Evolutionary conservation across 2,797 vertebrate genomes (phyloP).

Genomic region (Manis crassicaudata): DNA sequence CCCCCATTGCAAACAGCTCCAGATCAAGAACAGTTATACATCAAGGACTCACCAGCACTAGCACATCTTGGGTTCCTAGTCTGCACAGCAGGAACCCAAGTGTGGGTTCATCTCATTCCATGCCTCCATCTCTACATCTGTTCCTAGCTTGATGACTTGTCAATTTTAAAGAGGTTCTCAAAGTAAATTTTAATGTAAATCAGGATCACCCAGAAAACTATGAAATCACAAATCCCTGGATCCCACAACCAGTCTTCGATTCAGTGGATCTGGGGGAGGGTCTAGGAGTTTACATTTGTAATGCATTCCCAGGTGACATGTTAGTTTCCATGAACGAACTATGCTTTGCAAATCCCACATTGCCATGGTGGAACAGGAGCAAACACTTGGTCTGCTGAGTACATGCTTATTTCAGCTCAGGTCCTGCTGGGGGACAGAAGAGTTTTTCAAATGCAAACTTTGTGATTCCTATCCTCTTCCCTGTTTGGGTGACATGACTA

Average conservation of each 20-base stretch:
- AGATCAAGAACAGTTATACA: background rate
- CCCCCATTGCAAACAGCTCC: background rate
- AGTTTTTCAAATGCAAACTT: background rate
- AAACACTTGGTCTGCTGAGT: conserved; percentile 17
- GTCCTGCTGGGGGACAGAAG: background rate
- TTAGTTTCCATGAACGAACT: background rate
- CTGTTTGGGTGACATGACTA: background rate
- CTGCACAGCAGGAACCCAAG: background rate
- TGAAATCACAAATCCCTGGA: conserved; percentile 34
- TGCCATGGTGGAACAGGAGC: background rate
- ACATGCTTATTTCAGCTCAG: conserved; percentile 23
- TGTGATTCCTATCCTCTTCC: background rate
- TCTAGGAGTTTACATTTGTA: conserved; percentile 43
- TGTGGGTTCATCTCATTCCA: background rate
- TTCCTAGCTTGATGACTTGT: background rate
- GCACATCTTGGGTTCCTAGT: background rate
- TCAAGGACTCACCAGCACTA: conserved; percentile 2
- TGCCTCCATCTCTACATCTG: background rate
- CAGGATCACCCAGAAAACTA: conserved; percentile 1
- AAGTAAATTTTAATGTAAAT: background rate
- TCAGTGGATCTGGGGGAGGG: background rate
- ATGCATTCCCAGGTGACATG: background rate
- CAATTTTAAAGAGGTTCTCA: background rate
- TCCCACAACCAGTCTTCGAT: background rate
- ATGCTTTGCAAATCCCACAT: background rate